Base-by-base conservation (phyloP, 2,797 vertebrate genomes). In the Danio tinwini region DNA sequence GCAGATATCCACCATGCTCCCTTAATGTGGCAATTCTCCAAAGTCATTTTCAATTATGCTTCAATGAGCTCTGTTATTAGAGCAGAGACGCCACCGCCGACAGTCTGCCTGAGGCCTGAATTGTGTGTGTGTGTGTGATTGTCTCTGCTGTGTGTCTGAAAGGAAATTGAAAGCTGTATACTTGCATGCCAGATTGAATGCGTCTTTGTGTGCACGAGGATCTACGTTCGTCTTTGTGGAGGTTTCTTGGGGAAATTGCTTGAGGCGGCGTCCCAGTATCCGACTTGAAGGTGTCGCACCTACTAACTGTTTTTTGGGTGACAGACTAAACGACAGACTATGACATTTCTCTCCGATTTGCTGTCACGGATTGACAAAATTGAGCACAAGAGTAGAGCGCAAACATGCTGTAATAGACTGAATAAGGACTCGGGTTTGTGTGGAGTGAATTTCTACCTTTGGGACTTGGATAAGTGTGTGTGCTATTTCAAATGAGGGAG, bases 31-130 rank as follows among this genome's bases (percentile, higher is more conserved):
- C 88, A 89, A 89, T 91, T 90, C 90, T 90, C 89, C 87, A 85
- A 91, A 90, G 89, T 90, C 84, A 87, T 92, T 90, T 91, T 90
- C 89, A 88, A 90, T 91, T 88, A 90, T 85, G 91, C 90, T 90
- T 91, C 88, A 90, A 83, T 88, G 86, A 82, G 82, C 90, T 91
- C 81, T 40, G 78, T 83, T 87, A 89, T 93, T 90, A 90, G 83
- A 76, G 81, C 72, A 82, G 84, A 88, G 85, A 88, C 68, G 83
- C 83, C 82, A 84, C 83, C 29, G 81, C 76, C 58, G 74, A 82
- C 81, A 74, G 62, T 70, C 52, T 71, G 88, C 86, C 87, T 85
- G 7, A 78, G 87, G 87, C 87, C 80, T 80, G 85, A 83, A 84
- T 81, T 74, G 74, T 73, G 8, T 52, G 12, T 52, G 19, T 71